Evolutionary conservation across 2,797 vertebrate species (phyloP), one percentile per base, ranked within the genome.

Genomic region (Pteropus rufus): DNA sequence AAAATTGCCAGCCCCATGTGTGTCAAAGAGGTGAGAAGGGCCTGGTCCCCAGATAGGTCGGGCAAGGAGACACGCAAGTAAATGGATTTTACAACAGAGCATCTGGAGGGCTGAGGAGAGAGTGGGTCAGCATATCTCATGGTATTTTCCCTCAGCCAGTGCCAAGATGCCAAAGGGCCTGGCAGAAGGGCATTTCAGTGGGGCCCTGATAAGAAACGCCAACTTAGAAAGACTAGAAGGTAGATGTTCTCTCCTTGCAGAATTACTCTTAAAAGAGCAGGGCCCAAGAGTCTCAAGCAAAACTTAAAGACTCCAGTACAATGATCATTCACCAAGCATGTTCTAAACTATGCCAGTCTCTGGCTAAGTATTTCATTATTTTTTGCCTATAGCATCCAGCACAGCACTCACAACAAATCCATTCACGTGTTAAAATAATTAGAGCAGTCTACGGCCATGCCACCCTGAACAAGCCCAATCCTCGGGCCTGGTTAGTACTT

Each of bases 231-330:
- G 46, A 60, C 0, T 60, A 58, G 23, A 93, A 34, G 21, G 73
- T 1, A 52, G 5, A 11, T 16, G n/a, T 36, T 81, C 39, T 70
- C 41, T 65, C 46, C 72, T 41, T 26, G 24, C 19, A 12, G 5
- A 79, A 41, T 23, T 86, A 70, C 41, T 58, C 62, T 77, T 72
- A 90, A 52, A 65, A 81, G 9, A 62, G 31, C 41, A 69, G 52
- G 44, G n/a, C 46, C n/a, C 41, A 72, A 58, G 58, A 69, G 21
- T 9, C 70, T 60, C 14, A 26, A 67, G 65, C 49, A 73, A 84
- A 85, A 79, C 11, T 21, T 26, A 49, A 49, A 29, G 49, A 65
- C 29, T 5, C 41, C 14, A 24, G 34, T 2, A 65, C 8, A 44
- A 65, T 19, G 10, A 58, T 19, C 64, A 23, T 16, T 23, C 49